Evolutionary conservation across 2,797 vertebrate genomes (phyloP).

Genomic region (Setipinna tenuifilis): DNA sequence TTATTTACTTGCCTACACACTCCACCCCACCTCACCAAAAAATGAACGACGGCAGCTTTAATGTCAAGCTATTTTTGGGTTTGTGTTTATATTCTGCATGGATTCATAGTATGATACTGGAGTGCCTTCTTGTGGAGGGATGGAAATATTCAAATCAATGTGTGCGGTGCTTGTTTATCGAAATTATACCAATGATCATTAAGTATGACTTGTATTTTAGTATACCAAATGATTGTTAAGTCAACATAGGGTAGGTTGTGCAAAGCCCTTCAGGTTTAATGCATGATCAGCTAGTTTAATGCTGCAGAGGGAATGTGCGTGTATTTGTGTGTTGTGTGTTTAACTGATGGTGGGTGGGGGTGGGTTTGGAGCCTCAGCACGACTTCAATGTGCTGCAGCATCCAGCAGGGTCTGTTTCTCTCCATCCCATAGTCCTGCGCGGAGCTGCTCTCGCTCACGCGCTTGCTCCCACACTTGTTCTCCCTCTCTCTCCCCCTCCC

Average conservation of each 20-base stretch:
- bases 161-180: background rate
- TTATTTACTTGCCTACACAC: background rate
- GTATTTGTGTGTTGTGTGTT: background rate
- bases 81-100: background rate
- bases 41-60: constrained; percentile 33
- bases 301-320: constrained; percentile 35
- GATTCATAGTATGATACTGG: background rate
- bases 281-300: constrained; percentile 47
- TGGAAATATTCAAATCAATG: background rate
- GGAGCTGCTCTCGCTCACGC: constrained; percentile 48
- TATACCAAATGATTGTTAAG: background rate
- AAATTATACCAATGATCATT: background rate
- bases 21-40: background rate
- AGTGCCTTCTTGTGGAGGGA: background rate
- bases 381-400: constrained; percentile 78
- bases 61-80: constrained; percentile 37
- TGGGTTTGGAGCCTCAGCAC: constrained; percentile 52
- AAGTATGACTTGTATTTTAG: background rate
- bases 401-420: constrained; percentile 64
- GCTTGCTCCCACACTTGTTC: constrained; percentile 25
- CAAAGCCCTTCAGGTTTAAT: constrained; percentile 46
- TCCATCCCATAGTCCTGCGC: constrained; percentile 57
- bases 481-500: constrained; percentile 51
- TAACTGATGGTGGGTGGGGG: constrained; percentile 38
- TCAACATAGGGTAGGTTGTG: background rate